Evolutionary conservation across 2,797 vertebrate species (phyloP).

Genomic region (Sebastes baramenuke): DNA sequence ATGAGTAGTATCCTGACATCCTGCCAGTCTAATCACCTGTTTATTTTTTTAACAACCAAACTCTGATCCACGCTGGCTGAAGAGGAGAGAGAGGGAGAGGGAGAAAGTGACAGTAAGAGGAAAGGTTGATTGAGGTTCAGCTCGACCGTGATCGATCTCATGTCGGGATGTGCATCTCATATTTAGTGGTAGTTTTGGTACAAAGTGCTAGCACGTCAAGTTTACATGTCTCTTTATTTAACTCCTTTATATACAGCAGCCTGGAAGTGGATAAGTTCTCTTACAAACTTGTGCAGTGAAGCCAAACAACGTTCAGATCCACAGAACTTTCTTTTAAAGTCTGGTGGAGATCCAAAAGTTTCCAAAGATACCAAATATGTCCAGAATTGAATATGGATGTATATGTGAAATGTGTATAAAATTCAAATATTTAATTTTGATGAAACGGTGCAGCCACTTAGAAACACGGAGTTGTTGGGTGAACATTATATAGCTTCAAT

Average conservation of each 20-base stretch:
- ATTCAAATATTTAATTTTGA: not conserved
- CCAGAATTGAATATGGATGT: not conserved
- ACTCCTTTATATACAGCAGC: not conserved
- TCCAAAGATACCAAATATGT: not conserved
- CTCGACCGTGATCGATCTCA: constrained; percentile 6
- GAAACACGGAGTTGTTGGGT: not conserved
- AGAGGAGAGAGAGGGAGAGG: constrained; percentile 6
- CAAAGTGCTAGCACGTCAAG: not conserved
- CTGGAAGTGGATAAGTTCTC: not conserved
- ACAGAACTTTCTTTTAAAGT: not conserved
- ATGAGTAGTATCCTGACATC: constrained; percentile 79
- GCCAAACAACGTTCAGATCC: not conserved
- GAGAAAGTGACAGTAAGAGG: constrained; percentile 44
- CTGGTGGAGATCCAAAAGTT: not conserved
- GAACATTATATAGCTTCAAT: not conserved
- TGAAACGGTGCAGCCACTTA: not conserved
- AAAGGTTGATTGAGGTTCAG: constrained; percentile 45
- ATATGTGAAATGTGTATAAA: not conserved
- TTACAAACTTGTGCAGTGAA: not conserved
- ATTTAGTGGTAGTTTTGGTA: not conserved
- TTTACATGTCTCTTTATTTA: not conserved
- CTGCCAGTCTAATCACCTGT: constrained; percentile 78
- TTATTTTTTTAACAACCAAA: constrained; percentile 77
- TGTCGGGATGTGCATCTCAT: not conserved
- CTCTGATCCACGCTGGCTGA: constrained; percentile 33